phyloP scores from a whole-genome alignment of 2,888 invertebrate genomes.

The Melangyna quadrimaculata region DNA sequence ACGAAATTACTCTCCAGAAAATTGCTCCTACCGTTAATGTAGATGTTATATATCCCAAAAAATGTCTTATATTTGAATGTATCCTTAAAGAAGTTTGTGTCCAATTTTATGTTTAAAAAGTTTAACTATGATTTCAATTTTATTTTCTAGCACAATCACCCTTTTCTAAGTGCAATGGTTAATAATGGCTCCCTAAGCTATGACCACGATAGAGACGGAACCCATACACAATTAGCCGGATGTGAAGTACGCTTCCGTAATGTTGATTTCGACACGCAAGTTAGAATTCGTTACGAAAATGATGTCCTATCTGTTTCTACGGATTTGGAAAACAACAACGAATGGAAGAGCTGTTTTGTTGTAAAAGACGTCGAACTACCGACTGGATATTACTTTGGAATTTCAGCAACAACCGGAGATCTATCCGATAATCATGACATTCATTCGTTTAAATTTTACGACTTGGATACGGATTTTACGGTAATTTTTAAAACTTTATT shows the following conservation, averaged over 20 bases:
- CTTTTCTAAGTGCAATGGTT: constrained; percentile 98
- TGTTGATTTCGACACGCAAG: constrained; percentile 92
- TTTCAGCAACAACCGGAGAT: constrained; percentile 98
- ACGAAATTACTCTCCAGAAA: too few species aligned
- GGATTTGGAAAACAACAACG: constrained; percentile 94
- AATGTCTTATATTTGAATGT: too few species aligned
- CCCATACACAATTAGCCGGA: constrained; percentile 97
- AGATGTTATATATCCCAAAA: too few species aligned
- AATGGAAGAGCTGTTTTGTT: constrained; percentile 96
- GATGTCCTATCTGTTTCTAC: constrained; percentile 94
- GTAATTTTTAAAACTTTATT: constrained; percentile 70
- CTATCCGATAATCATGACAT: constrained; percentile 98
- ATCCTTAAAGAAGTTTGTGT: too few species aligned
- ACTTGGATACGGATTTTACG: constrained; percentile 89
- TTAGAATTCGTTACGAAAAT: constrained; percentile 95
- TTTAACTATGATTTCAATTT: not conserved
- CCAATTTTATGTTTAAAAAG: not conserved
- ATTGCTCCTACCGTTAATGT: too few species aligned
- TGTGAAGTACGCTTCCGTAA: constrained; percentile 98
- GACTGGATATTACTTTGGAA: constrained; percentile 96
- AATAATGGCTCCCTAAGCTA: constrained; percentile 97
- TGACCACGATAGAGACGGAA: constrained; percentile 99
- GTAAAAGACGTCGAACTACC: constrained; percentile 95
- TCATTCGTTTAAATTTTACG: constrained; percentile 94
- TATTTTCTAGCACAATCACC: constrained; percentile 95